Conservation (phyloP, 2,797 vertebrate species). For the Eidolon dupreanum region DNA sequence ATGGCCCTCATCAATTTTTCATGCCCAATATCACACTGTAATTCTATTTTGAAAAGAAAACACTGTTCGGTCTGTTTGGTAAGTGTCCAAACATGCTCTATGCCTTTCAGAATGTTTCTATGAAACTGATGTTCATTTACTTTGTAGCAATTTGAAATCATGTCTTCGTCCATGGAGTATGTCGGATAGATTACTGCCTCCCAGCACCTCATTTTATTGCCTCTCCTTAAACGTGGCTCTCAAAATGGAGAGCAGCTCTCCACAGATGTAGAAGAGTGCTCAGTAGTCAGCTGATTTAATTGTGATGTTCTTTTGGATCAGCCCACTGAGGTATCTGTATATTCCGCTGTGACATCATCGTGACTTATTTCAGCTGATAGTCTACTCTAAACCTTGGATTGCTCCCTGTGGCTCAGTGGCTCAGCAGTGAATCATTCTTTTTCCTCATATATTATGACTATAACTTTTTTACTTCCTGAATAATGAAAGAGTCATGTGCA, state of each 20-base stretch:
- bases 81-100: not conserved
- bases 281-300: slow-evolving; percentile 45
- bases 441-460: slow-evolving; percentile 27
- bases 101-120: not conserved
- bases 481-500: slow-evolving; percentile 42
- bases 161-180: not conserved
- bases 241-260: slow-evolving; percentile 20
- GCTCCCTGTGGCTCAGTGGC: slow-evolving; percentile 59
- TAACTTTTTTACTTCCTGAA: slow-evolving; percentile 63
- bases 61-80: not conserved
- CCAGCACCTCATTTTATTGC: not conserved
- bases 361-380: slow-evolving; percentile 67
- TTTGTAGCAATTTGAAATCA: not conserved
- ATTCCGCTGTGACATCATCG: slow-evolving; percentile 59
- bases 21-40: not conserved
- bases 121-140: not conserved
- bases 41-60: slow-evolving; percentile 41
- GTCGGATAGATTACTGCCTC: not conserved
- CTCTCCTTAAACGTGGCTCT: slow-evolving; percentile 17
- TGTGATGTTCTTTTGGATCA: slow-evolving; percentile 54
- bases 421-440: slow-evolving; percentile 73
- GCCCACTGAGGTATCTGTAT: slow-evolving; percentile 59
- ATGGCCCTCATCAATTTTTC: not conserved
- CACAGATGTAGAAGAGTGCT: not conserved
- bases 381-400: slow-evolving; percentile 37